These are phyloP conservation scores for Promerops cafer DNA, from an alignment of 2,113 vertebrate species.

Conservation along the genomic window DNA sequence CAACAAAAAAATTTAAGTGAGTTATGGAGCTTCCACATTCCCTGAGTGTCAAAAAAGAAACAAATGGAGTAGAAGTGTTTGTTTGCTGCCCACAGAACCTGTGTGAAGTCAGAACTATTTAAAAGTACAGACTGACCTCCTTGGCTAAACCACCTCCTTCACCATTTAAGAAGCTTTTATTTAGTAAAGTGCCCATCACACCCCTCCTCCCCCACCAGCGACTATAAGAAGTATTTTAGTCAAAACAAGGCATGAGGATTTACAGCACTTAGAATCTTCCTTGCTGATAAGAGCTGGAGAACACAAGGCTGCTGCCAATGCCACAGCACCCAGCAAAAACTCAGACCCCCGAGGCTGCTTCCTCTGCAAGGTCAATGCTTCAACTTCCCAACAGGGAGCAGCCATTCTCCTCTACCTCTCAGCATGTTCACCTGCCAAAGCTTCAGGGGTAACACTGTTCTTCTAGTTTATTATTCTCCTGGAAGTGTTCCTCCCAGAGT, in stretches of 20 bases:
- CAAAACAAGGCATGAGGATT: not conserved
- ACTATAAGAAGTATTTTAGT: not conserved
- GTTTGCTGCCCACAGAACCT: not conserved
- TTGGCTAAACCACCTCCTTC: not conserved
- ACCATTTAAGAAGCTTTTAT: not conserved
- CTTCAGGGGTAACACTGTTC: not conserved
- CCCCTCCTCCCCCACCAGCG: not conserved
- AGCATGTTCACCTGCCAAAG: not conserved
- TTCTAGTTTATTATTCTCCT: constrained; percentile 6
- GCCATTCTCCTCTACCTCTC: not conserved
- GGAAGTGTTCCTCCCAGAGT: not conserved
- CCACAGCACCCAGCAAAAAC: not conserved
- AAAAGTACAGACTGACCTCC: not conserved
- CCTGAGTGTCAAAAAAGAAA: not conserved
- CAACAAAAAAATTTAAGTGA: not conserved
- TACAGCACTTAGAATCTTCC: not conserved
- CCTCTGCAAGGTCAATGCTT: not conserved
- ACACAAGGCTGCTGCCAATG: not conserved
- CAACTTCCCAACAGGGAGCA: not conserved
- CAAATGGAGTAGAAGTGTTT: not conserved
- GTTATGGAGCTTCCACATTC: not conserved
- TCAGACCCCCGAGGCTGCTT: not conserved
- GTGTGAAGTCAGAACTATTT: not conserved
- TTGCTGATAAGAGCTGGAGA: not conserved
- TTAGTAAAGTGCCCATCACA: not conserved